A percentile compares a stretch with the other conserved stretches of the same genome.
Conservation (phyloP, 2,888 invertebrate genomes). For the Muschampia plurimacula region DNA sequence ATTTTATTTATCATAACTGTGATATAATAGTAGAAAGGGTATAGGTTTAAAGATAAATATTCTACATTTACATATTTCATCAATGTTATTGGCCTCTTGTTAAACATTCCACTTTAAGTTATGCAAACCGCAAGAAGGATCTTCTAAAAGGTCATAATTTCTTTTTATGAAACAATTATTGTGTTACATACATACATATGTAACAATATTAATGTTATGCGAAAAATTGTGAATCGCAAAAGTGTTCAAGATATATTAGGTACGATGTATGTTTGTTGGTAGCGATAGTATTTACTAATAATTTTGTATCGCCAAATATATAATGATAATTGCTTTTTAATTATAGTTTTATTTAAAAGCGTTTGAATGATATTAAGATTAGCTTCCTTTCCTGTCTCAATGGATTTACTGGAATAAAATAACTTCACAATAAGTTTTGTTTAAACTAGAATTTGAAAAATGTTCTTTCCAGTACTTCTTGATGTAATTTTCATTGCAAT, state of each 20-base stretch:
- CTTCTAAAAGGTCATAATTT: not conserved
- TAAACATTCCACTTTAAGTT: slow-evolving; percentile 31
- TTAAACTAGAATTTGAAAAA: not conserved
- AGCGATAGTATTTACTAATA: not conserved
- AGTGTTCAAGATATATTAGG: too few species aligned
- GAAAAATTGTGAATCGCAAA: too few species aligned
- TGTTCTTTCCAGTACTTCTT: not conserved
- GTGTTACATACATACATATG: too few species aligned
- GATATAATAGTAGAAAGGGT: slow-evolving; percentile 70
- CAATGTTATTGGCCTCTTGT: slow-evolving; percentile 17
- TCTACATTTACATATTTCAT: not conserved
- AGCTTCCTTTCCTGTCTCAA: slow-evolving; percentile 6
- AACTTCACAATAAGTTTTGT: too few species aligned
- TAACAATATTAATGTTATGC: not conserved
- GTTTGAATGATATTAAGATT: not conserved
- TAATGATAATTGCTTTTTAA: not conserved
- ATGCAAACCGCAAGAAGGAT: not conserved
- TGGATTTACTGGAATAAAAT: not conserved
- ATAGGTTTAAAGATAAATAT: slow-evolving; percentile 23
- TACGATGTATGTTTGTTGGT: not conserved
- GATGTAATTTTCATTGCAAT: not conserved
- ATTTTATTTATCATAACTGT: slow-evolving; percentile 80
- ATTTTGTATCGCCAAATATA: slow-evolving; percentile 12
- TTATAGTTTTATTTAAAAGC: not conserved
- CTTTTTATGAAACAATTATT: not conserved